Conservation (phyloP, 2,888 invertebrate species). For the Hypomecis atomaria region DNA sequence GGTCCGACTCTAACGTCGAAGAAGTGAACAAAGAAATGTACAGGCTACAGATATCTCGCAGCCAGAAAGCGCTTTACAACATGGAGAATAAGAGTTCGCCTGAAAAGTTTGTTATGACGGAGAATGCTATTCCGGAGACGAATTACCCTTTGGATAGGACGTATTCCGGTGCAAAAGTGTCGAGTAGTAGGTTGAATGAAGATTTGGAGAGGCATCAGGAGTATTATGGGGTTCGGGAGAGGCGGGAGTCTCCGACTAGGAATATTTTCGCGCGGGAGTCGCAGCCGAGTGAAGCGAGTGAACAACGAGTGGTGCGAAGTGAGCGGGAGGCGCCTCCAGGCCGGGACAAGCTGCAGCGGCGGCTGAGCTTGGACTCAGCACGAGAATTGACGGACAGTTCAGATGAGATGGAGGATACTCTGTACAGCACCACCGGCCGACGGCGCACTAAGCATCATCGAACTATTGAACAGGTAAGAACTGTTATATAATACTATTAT, state of each 20-base stretch:
- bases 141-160: conserved; percentile 79
- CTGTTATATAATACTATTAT: background rate
- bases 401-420: conserved; percentile 85
- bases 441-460: conserved; percentile 85
- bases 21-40: conserved; percentile 84
- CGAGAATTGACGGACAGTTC: conserved; percentile 89
- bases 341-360: conserved; percentile 83
- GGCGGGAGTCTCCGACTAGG: conserved; percentile 70
- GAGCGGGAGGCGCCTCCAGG: conserved; percentile 53
- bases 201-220: conserved; percentile 77
- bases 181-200: conserved; percentile 76
- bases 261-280: conserved; percentile 67
- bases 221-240: conserved; percentile 66
- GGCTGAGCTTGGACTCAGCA: conserved; percentile 89
- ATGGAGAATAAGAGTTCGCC: conserved; percentile 77
- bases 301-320: conserved; percentile 62
- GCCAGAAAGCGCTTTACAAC: conserved; percentile 79
- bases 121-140: conserved; percentile 71
- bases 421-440: conserved; percentile 84
- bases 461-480: conserved; percentile 86
- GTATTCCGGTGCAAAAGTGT: conserved; percentile 78
- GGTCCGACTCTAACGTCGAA: conserved; percentile 81
- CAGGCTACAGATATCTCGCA: conserved; percentile 78
- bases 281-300: conserved; percentile 72
- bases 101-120: conserved; percentile 71